Evolutionary conservation across 2,888 invertebrate genomes (phyloP), one percentile per base, ranked within the genome.

Genomic region (Himalopsyche tibetana): DNA sequence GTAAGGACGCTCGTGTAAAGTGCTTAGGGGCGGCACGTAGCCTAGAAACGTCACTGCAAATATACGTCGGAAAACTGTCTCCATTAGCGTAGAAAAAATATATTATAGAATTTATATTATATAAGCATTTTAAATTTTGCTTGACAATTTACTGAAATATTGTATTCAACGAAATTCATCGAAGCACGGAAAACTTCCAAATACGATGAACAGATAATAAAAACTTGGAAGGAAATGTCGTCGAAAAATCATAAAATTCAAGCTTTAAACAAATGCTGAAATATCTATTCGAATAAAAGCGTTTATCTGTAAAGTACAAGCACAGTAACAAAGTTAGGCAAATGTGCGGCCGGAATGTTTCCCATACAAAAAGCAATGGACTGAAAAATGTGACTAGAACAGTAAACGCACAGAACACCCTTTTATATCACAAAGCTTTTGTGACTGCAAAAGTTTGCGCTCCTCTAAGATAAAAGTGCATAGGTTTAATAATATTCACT

Each of bases 341-440:
- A 84, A 84, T 84, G 80, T 81, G 84, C 84, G 84, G 56, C 38
- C 8, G 38, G 42, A 63, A 51, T 45, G 69, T 40, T 42, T 82
- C 74, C 82, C 56, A 28, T 55, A 42, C 81, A 84, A 82, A 56
- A 83, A 79, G 84, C 87, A 87, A 87, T 87, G 87, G 84, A 56
- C 84, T 84, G 87, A 81, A 56, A 82, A 84, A 87, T 85, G 80
- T 69, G 79, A 82, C 84, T 12, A 79, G 74, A 69, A 56, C 38
- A 40, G 28, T 45, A 45, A 80, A 45, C 80, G 74, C 36, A 36
- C 38, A 38, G 36, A 12, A 74, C 36, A 38, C 74, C 38, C 74
- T 74, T 36, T 19, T 28, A 63, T 19, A 15, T 15, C 51, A 4
- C 12, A 51, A 15, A 51, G 0, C 15, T 15, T 63, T 63, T 63